Base-by-base conservation (phyloP, 2,113 vertebrate species). In the Vulpes vulpes region DNA sequence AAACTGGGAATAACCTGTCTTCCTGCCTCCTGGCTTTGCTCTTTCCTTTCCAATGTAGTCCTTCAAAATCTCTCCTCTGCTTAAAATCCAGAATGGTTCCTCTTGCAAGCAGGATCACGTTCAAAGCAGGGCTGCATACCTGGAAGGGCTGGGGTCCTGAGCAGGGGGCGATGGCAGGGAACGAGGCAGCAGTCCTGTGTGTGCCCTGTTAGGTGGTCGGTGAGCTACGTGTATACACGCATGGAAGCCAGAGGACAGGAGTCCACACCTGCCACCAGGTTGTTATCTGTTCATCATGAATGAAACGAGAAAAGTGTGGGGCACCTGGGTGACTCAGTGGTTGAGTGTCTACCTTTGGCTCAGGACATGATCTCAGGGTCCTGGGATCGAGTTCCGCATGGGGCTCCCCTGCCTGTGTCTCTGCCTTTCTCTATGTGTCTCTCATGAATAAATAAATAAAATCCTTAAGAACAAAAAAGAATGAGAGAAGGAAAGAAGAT, bases 201-300 rank as follows among this genome's bases (percentile, higher is more conserved):
- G 35, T 2, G 0, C 7, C 11, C 0, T 12, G 1, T 17, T 27
- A 82, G 6, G 59, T 23, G 79, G 59, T 12, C 60, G 3, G 8
- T 23, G 84, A 94, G 43, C 43, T 25, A 35, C 53, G 0, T 0
- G 0, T 11, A 27, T 11, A 27, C 35, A 35, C 0, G 0, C 0
- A 0, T 19, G 10, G 35, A 38, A 67, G 27, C 27, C 43, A 2
- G 1, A 32, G 35, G 11, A 11, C 9, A 16, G 55, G 14, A 62
- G n/a, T 60, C 27, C 25, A 55, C 3, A 0, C 23, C 60, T 16
- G 32, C 35, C 17, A 14, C 10, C 12, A 62, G 32, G 32, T 43
- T 27, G 10, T 60, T 38, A 55, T 20, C 35, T 32, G 27, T 67
- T 65, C 49, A 57, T 43, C 71, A 55, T 15, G 16, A 89, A 65